Evolutionary conservation across 2,888 invertebrate genomes (phyloP).

Genomic region (Acleris emargana): DNA sequence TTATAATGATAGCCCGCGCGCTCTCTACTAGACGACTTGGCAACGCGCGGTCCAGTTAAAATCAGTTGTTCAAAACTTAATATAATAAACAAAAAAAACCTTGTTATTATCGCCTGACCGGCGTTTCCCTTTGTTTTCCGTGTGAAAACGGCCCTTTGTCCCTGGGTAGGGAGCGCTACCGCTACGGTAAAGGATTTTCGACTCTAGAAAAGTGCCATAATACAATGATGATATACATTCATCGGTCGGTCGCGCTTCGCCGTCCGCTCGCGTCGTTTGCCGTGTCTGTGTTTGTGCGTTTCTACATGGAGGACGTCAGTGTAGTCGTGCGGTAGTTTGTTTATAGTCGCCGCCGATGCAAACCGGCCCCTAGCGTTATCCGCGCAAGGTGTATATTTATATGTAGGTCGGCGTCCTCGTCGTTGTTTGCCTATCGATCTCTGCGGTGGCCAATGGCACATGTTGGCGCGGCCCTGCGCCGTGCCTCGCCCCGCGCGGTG

Average conservation of each 20-base stretch:
- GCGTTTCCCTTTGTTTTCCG: slow-evolving; percentile 79
- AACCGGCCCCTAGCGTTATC: slow-evolving; percentile 63
- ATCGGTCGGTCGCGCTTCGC: slow-evolving; percentile 66
- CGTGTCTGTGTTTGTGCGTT: slow-evolving; percentile 67
- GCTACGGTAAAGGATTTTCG: slow-evolving; percentile 76
- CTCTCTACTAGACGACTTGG: slow-evolving; percentile 67
- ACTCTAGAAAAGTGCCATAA: slow-evolving; percentile 81
- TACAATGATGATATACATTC: slow-evolving; percentile 73
- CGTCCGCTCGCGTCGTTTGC: slow-evolving; percentile 76
- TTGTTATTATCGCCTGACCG: slow-evolving; percentile 64
- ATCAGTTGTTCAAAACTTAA: slow-evolving; percentile 60
- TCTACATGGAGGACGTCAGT: slow-evolving; percentile 70
- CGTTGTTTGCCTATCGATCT: slow-evolving; percentile 86
- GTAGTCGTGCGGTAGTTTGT: slow-evolving; percentile 83
- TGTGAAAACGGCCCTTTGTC: slow-evolving; percentile 79
- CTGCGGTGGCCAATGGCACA: slow-evolving; percentile 85
- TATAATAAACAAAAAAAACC: slow-evolving; percentile 61
- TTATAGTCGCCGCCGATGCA: slow-evolving; percentile 77
- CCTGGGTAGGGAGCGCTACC: slow-evolving; percentile 73
- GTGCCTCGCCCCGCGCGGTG: slow-evolving; percentile 72
- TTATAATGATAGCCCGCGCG: slow-evolving; percentile 69
- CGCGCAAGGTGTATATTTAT: slow-evolving; percentile 71
- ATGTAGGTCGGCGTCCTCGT: slow-evolving; percentile 81
- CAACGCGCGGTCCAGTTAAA: slow-evolving; percentile 63
- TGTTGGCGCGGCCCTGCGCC: slow-evolving; percentile 82